phyloP scores from a whole-genome alignment of 2,113 vertebrate genomes.

The Cyphomyrus discorhynchus region DNA sequence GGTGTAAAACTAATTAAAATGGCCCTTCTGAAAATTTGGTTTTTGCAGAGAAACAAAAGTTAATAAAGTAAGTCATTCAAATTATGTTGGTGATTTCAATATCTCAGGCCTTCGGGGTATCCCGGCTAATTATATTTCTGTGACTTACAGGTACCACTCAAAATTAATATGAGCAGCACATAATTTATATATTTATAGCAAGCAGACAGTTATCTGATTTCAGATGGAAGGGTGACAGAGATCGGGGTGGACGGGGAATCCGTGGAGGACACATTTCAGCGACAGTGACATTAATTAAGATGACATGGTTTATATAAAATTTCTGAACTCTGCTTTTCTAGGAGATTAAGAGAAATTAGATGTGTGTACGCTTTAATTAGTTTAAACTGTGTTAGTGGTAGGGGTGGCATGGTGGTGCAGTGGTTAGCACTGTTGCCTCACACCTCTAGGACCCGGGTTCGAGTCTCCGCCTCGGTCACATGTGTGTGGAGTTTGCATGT shows the following conservation, averaged over 20 bases:
- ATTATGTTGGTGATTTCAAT: conserved; percentile 10
- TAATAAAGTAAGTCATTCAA: conserved; percentile 17
- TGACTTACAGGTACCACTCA: conserved; percentile 8
- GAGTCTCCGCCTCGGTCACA: too few species aligned
- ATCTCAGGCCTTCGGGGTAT: conserved; percentile 1
- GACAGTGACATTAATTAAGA: not conserved
- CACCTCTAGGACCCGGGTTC: too few species aligned
- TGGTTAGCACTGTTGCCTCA: too few species aligned
- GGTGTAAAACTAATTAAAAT: conserved; percentile 6
- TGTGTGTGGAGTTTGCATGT: too few species aligned
- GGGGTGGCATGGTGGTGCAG: too few species aligned
- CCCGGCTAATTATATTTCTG: not conserved
- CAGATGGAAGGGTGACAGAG: not conserved
- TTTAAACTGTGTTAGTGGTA: not conserved
- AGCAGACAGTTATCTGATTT: not conserved
- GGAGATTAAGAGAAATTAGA: conserved; percentile 9
- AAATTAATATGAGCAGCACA: not conserved
- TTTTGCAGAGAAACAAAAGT: conserved; percentile 18
- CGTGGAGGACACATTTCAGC: not conserved
- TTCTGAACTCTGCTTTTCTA: not conserved
- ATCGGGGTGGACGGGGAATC: not conserved
- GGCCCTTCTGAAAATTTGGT: conserved; percentile 1
- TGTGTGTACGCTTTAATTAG: not conserved
- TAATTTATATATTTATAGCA: conserved; percentile 3
- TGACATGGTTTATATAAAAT: not conserved